A percentile compares a stretch with the other conserved stretches of the same genome.
phyloP scores from a whole-genome alignment of 2,888 invertebrate species.

The Taenaris catops region DNA sequence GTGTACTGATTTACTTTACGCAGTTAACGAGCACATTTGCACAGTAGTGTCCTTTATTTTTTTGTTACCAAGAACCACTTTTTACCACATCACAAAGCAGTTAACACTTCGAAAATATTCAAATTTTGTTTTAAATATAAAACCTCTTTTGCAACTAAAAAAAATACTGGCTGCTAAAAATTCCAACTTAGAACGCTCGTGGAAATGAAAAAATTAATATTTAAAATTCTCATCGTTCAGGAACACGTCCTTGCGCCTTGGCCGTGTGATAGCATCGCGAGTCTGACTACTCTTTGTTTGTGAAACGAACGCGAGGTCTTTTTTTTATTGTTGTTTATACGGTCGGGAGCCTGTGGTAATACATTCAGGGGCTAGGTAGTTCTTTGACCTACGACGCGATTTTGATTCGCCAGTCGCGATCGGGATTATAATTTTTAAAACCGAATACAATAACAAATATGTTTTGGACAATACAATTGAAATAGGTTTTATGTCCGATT shows the following conservation, averaged over 20 bases:
- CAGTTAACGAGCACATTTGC: too few relatives aligned
- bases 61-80: too few relatives aligned
- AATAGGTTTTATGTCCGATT: too few relatives aligned
- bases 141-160: too few relatives aligned
- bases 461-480: background rate
- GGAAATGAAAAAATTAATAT: background rate
- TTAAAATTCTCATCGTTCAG: slow-evolving; percentile 16
- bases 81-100: too few relatives aligned
- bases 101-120: too few relatives aligned
- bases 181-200: background rate
- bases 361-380: slow-evolving; percentile 36
- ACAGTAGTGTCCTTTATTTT: too few relatives aligned
- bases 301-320: slow-evolving; percentile 28
- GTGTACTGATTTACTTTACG: background rate
- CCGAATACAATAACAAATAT: background rate
- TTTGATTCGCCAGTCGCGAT: slow-evolving; percentile 1
- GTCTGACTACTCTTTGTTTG: slow-evolving; percentile 59
- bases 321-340: slow-evolving; percentile 58
- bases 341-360: slow-evolving; percentile 35
- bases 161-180: too few relatives aligned
- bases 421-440: background rate
- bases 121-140: too few relatives aligned
- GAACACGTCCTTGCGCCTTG: slow-evolving; percentile 66
- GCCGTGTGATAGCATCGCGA: slow-evolving; percentile 48
- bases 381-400: slow-evolving; percentile 43